phyloP scores from a whole-genome alignment of 2,888 invertebrate genomes.

The Nemoura dubitans region DNA sequence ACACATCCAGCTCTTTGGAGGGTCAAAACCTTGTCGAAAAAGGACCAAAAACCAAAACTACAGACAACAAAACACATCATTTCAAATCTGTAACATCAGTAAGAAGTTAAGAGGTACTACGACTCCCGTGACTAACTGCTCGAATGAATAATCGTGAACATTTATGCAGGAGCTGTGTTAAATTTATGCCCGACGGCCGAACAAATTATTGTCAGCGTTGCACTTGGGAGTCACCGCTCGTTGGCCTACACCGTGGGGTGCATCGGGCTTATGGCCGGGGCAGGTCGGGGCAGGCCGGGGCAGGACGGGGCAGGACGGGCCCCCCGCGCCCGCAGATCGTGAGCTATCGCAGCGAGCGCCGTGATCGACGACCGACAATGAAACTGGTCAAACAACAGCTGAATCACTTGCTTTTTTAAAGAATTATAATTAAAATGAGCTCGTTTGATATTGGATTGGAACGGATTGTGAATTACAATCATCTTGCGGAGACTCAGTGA shows the following conservation, averaged over 20 bases:
- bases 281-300: background rate
- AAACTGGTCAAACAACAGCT: constrained; percentile 28
- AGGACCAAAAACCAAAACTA: no score
- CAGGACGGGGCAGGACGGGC: background rate
- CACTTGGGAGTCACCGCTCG: constrained; percentile 20
- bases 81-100: no score
- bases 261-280: background rate
- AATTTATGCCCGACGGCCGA: constrained; percentile 28
- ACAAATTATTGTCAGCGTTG: constrained; percentile 35
- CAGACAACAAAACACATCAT: no score
- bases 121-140: background rate
- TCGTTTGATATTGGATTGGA: background rate
- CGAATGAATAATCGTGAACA: background rate
- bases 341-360: background rate
- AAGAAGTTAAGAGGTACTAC: no score
- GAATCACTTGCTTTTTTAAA: background rate
- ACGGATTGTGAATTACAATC: background rate
- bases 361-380: constrained; percentile 5
- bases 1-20: no score
- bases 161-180: constrained; percentile 40
- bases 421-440: background rate
- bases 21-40: no score
- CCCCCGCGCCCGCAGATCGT: background rate
- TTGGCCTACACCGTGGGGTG: background rate
- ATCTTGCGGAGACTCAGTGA: background rate